Evolutionary conservation across 2,797 vertebrate genomes (phyloP).

Genomic region (Oceanodroma leucorhoa): DNA sequence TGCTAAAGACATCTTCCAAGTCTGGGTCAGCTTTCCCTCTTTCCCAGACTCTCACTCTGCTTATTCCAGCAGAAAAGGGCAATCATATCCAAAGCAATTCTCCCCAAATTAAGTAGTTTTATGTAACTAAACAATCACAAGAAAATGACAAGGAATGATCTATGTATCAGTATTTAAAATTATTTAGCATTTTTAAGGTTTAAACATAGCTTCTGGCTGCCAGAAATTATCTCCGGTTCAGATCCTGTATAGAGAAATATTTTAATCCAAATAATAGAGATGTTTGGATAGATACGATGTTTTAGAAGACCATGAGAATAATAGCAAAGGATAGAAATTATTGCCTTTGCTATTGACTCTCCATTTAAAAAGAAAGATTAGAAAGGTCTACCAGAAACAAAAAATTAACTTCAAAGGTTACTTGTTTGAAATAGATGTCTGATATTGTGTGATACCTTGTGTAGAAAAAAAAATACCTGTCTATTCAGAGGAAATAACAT

Average conservation of each 20-base stretch:
- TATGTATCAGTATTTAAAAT: not conserved
- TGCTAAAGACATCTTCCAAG: not conserved
- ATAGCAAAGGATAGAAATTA: not conserved
- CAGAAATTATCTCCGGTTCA: not conserved
- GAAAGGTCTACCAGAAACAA: not conserved
- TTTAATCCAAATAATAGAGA: not conserved
- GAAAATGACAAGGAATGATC: not conserved
- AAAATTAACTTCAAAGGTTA: not conserved
- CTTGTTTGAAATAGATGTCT: not conserved
- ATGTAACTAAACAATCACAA: not conserved
- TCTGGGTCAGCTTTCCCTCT: not conserved
- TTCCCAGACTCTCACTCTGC: not conserved
- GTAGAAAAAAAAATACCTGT: not conserved
- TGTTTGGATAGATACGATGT: not conserved
- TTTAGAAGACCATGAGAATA: not conserved
- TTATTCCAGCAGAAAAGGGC: not conserved
- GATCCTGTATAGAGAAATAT: not conserved
- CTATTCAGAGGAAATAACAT: not conserved
- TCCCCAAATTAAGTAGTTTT: not conserved
- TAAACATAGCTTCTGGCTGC: not conserved
- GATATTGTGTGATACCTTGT: not conserved
- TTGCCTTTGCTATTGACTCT: not conserved
- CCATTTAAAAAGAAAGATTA: constrained; percentile 8
- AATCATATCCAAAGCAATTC: not conserved
- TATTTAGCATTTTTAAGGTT: not conserved